Evolutionary conservation across 2,797 vertebrate species (phyloP), one percentile per base, ranked within the genome.

Genomic region (Bradypodion ventrale): DNA sequence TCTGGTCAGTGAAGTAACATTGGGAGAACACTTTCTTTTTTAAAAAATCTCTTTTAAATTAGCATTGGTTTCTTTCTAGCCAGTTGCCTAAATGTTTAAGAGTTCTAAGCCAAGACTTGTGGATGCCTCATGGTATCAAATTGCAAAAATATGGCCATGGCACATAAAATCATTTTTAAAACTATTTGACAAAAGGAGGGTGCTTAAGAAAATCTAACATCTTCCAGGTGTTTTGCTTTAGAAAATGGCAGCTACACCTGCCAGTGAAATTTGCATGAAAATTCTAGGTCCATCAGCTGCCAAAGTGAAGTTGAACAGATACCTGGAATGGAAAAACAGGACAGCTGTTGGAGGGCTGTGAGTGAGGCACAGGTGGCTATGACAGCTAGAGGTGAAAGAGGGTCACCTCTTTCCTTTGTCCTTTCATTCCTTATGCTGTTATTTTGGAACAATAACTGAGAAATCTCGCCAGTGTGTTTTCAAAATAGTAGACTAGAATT

Each of bases 141-240:
- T 89, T 89, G 83, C 85, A 90, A 90, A 93, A 92, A 75, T 87
- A 86, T 93, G 89, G 52, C 88, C 88, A 90, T 80, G 83, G 88
- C 83, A 90, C 35, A 37, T 88, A 93, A 77, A 93, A 88, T 91
- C 89, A 90, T 91, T 82, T 87, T 87, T 85, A 91, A 89, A 87
- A 92, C 88, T 90, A 93, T 93, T 91, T 93, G 88, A 92, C 88
- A 89, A 92, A 90, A 5, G 9, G 49, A 83, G 66, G 86, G 79
- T 32, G 89, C 74, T 94, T 93, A 94, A 89, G 92, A 93, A 93
- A 93, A 88, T 93, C 89, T 93, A 93, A 94, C 93, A 88, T 91
- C 78, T 93, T 94, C 94, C 94, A 94, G 93, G 93, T 94, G 93
- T 91, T 87, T 85, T 70, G 37, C 91, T 92, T 90, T 88, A 87